Conservation (phyloP, 2,888 invertebrate genomes). For the Cerceris ruficornis region DNA sequence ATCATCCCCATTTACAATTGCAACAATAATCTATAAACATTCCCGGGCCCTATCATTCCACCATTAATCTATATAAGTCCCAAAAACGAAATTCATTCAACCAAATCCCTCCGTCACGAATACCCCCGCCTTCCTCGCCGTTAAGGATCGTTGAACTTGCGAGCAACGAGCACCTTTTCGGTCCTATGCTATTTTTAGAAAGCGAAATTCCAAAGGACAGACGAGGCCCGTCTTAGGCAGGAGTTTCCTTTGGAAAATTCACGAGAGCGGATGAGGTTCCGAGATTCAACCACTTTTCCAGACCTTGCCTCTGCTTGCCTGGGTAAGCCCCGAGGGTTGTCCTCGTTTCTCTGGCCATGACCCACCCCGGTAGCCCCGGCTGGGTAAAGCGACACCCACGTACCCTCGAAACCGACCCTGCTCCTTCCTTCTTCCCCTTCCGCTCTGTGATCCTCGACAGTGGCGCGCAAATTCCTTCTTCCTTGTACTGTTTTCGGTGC, state of each 20-base stretch:
- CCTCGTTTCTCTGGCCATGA: conserved; percentile 80
- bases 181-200: too few relatives aligned
- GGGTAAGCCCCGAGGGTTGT: conserved; percentile 64
- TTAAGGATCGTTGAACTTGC: too few relatives aligned
- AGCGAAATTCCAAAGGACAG: too few relatives aligned
- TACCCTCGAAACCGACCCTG: conserved; percentile 3
- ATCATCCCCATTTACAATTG: too few relatives aligned
- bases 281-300: conserved; percentile 39
- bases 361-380: conserved; percentile 72
- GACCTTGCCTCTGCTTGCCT: conserved; percentile 31
- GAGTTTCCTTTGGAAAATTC: neutral
- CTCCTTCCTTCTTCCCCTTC: neutral
- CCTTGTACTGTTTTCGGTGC: neutral
- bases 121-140: too few relatives aligned
- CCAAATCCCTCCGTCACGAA: too few relatives aligned
- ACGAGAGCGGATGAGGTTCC: conserved; percentile 5
- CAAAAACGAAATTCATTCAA: too few relatives aligned
- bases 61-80: too few relatives aligned
- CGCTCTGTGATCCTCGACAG: conserved; percentile 14
- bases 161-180: too few relatives aligned
- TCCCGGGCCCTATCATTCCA: too few relatives aligned
- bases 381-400: conserved; percentile 44
- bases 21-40: too few relatives aligned
- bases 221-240: neutral
- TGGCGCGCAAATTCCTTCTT: conserved; percentile 7